A percentile compares a stretch with the other conserved stretches of the same genome.
phyloP scores from a whole-genome alignment of 2,797 vertebrate genomes.

The Amphiprion clarkii region DNA sequence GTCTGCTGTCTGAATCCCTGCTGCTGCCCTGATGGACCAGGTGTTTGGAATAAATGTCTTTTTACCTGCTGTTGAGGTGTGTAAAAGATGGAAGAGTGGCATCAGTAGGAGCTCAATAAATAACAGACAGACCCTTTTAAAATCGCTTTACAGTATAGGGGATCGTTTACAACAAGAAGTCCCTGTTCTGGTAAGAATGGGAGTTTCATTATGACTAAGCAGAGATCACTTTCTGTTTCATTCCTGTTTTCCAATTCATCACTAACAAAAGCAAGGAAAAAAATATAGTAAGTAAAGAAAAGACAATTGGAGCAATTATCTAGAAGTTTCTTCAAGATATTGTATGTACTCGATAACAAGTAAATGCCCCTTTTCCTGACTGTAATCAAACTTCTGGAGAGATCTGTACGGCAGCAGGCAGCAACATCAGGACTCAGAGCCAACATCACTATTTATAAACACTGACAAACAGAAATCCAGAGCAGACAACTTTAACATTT shows the following conservation, averaged over 20 bases:
- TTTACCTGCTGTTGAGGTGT: conserved; percentile 27
- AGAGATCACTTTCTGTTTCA: conserved; percentile 22
- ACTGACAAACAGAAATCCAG: not conserved
- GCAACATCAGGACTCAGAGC: not conserved
- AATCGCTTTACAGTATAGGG: conserved; percentile 45
- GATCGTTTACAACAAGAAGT: conserved; percentile 54
- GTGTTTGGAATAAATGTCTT: conserved; percentile 59
- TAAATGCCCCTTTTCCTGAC: not conserved
- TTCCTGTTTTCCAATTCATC: not conserved
- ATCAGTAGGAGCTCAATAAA: conserved; percentile 59
- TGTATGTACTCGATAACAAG: not conserved
- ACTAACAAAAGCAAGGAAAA: not conserved
- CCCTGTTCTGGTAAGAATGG: conserved; percentile 38
- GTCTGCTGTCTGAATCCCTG: conserved; percentile 13
- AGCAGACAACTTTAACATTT: not conserved
- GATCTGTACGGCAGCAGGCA: not conserved
- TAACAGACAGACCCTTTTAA: conserved; percentile 59
- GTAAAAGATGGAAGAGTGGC: conserved; percentile 13
- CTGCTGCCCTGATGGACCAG: conserved; percentile 35
- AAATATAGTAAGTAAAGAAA: not conserved
- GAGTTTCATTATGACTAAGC: conserved; percentile 30
- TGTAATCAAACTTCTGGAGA: too few species aligned
- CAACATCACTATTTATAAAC: not conserved
- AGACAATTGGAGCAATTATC: not conserved
- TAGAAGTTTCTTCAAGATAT: not conserved